Percentiles rank a stretch among this genome's conserved stretches.
Evolutionary conservation across 1,140 invertebrate genomes (phyloP).

Genomic region (Lethrus apterus): DNA sequence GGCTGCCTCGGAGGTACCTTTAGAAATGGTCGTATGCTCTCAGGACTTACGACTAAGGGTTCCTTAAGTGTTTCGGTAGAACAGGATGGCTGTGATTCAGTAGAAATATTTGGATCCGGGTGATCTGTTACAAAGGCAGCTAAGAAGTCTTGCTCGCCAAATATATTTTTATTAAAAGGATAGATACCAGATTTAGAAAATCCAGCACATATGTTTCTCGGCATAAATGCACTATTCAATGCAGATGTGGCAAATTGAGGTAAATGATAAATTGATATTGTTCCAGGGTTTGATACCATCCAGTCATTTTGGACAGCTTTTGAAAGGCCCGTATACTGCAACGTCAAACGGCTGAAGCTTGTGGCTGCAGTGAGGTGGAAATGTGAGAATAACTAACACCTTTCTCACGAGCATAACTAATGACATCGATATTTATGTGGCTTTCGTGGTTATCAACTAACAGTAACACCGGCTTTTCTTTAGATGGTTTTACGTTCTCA

Average conservation of each 20-base stretch:
- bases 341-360: conserved; percentile 8
- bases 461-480: neutral
- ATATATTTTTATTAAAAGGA: conserved; percentile 36
- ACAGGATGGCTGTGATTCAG: too few relatives aligned
- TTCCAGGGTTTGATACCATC: conserved; percentile 10
- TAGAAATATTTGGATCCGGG: too few relatives aligned
- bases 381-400: neutral
- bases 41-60: too few relatives aligned
- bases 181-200: conserved; percentile 34
- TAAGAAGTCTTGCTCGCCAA: conserved; percentile 37
- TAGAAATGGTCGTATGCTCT: too few relatives aligned
- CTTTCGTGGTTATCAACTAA: conserved; percentile 14
- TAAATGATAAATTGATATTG: conserved; percentile 5
- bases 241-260: neutral
- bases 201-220: conserved; percentile 32
- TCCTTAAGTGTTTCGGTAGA: too few relatives aligned
- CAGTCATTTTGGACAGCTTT: conserved; percentile 3
- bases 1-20: too few relatives aligned
- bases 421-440: conserved; percentile 11
- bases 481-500: conserved; percentile 6
- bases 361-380: conserved; percentile 10
- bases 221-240: conserved; percentile 26
- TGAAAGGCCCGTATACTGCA: conserved; percentile 7
- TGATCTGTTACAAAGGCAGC: conserved; percentile 36
- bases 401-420: neutral